Evolutionary conservation across 2,113 vertebrate species (phyloP).

Genomic region (Ovis canadensis): DNA sequence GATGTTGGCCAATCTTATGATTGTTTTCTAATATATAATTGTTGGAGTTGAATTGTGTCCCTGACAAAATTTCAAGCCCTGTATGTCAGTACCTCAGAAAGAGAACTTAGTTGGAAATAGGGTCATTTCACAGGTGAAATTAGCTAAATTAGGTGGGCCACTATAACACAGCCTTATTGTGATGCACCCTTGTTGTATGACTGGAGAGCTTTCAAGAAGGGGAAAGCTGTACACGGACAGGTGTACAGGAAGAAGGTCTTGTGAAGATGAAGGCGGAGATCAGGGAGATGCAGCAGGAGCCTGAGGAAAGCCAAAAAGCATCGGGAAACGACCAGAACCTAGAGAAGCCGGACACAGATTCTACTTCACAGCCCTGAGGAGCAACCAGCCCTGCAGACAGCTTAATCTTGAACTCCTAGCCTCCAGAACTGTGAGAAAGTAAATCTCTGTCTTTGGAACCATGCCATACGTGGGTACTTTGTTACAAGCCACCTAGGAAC

Average conservation of each 20-base stretch:
- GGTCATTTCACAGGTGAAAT: neutral
- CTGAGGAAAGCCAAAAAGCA: neutral
- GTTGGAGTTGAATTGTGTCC: neutral
- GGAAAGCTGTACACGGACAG: neutral
- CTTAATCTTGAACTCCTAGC: neutral
- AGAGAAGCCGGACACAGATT: neutral
- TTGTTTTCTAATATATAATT: neutral
- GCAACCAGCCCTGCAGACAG: fast-evolving
- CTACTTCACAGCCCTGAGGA: neutral
- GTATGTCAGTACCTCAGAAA: neutral
- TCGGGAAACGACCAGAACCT: too few relatives aligned
- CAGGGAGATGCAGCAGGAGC: neutral
- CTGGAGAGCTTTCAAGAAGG: neutral
- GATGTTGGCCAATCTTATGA: neutral
- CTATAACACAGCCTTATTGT: neutral
- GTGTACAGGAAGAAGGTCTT: neutral
- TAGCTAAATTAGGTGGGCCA: neutral
- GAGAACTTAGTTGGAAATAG: neutral
- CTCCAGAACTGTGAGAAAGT: neutral
- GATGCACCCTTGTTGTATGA: neutral
- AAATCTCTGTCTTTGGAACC: neutral
- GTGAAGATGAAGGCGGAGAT: neutral
- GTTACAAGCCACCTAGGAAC: neutral
- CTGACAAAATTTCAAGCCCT: neutral
- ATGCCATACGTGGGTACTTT: neutral